phyloP scores from a whole-genome alignment of 2,888 invertebrate species.

The Gymnocheta viridis region DNA sequence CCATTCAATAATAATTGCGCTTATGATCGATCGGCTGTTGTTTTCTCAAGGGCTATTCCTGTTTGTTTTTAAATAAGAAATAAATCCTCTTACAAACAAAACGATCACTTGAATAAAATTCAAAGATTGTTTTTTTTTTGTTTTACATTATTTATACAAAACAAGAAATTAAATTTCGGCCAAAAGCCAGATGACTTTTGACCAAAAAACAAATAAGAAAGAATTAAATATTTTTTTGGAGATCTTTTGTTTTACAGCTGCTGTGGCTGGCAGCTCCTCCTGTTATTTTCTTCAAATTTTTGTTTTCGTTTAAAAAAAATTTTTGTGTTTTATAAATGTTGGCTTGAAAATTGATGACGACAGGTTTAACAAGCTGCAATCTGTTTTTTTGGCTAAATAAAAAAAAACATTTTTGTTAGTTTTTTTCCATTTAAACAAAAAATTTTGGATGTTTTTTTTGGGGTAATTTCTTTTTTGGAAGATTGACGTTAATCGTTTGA shows the following conservation, averaged over 20 bases:
- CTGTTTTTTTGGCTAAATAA: slow-evolving; percentile 45
- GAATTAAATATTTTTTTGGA: background rate
- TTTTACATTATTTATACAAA: background rate
- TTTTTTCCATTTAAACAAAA: background rate
- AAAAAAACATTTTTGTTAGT: slow-evolving; percentile 21
- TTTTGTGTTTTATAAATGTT: slow-evolving; percentile 42
- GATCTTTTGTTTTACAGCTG: slow-evolving; percentile 67
- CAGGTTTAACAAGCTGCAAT: slow-evolving; percentile 76
- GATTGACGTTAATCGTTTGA: slow-evolving; percentile 79
- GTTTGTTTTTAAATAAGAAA: slow-evolving; percentile 25
- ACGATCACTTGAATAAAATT: slow-evolving; percentile 71
- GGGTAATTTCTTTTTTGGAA: background rate
- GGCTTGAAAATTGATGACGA: slow-evolving; percentile 77
- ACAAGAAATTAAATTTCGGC: slow-evolving; percentile 13
- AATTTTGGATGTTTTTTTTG: background rate
- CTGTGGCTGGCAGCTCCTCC: slow-evolving; percentile 64
- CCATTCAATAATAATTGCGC: slow-evolving; percentile 44
- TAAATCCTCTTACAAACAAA: slow-evolving; percentile 58
- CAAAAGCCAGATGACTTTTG: slow-evolving; percentile 70
- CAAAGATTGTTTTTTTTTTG: slow-evolving; percentile 33
- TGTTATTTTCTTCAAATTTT: slow-evolving; percentile 72
- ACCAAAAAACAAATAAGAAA: slow-evolving; percentile 41
- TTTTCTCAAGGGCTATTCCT: slow-evolving; percentile 6
- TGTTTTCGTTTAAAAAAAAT: slow-evolving; percentile 55
- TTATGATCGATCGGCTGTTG: slow-evolving; percentile 39